phyloP scores from a whole-genome alignment of 2,888 invertebrate species.

The Drosophila paracracens region DNA sequence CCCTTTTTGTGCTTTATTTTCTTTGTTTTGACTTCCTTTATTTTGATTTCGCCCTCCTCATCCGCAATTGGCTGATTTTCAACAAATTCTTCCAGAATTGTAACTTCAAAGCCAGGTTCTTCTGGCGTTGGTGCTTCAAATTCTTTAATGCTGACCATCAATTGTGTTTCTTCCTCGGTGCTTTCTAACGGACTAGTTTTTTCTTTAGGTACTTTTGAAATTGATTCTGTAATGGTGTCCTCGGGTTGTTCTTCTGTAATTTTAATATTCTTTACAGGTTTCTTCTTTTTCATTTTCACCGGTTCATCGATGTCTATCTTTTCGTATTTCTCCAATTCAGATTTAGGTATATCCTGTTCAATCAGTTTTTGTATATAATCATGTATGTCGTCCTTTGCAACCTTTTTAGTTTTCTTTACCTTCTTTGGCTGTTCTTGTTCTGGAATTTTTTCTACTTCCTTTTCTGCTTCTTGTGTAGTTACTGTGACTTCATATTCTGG shows the following conservation, averaged over 20 bases:
- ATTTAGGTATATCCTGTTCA: constrained; percentile 84
- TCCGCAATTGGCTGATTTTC: constrained; percentile 77
- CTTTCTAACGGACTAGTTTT: constrained; percentile 27
- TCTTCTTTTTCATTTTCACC: constrained; percentile 80
- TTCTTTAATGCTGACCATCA: constrained; percentile 58
- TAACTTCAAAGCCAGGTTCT: constrained; percentile 61
- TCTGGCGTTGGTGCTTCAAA: constrained; percentile 50
- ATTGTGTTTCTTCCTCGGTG: constrained; percentile 35
- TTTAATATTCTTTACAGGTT: constrained; percentile 52
- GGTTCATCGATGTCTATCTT: constrained; percentile 84
- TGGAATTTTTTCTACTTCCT: constrained; percentile 53
- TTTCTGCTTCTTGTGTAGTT: constrained; percentile 65
- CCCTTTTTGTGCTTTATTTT: constrained; percentile 84
- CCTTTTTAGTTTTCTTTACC: constrained; percentile 82
- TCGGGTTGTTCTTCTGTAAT: constrained; percentile 54
- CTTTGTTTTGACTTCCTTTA: constrained; percentile 82
- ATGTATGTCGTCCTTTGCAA: constrained; percentile 83
- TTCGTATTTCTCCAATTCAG: constrained; percentile 85
- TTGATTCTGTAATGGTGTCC: constrained; percentile 54
- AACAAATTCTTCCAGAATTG: constrained; percentile 75
- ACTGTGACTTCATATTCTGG: constrained; percentile 85
- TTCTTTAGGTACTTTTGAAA: constrained; percentile 30
- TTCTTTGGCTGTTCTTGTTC: constrained; percentile 65
- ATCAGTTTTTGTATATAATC: constrained; percentile 84
- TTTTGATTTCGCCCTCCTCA: constrained; percentile 81